phyloP scores from a whole-genome alignment of 2,113 vertebrate species.

The Larimichthys polyactis region DNA sequence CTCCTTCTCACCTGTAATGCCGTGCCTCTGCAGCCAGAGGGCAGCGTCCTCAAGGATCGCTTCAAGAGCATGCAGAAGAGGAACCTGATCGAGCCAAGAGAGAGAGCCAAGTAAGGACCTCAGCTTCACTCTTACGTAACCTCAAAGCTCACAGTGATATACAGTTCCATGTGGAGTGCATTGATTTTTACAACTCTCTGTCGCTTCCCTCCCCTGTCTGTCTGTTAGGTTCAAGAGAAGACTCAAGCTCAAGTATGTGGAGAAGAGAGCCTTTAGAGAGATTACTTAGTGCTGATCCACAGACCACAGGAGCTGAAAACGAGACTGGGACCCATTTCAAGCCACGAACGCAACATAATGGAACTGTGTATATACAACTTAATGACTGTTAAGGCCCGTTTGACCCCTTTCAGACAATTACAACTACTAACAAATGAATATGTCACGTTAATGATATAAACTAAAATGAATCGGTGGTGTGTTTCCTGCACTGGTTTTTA shows the following conservation, averaged over 20 bases:
- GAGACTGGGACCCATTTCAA: slow-evolving; percentile 23
- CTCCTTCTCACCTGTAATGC: slow-evolving; percentile 38
- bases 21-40: slow-evolving; percentile 87
- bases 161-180: neutral
- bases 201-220: neutral
- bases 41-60: slow-evolving; percentile 89
- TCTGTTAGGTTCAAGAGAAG: slow-evolving; percentile 89
- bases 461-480: neutral
- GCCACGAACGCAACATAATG: slow-evolving; percentile 40
- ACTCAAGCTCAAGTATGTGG: slow-evolving; percentile 90
- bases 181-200: slow-evolving; percentile 15
- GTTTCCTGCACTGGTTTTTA: neutral
- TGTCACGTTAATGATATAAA: slow-evolving; percentile 22
- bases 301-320: slow-evolving; percentile 8
- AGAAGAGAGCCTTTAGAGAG: slow-evolving; percentile 91
- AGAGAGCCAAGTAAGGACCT: slow-evolving; percentile 90
- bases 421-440: neutral
- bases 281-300: slow-evolving; percentile 75
- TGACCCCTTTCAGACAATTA: slow-evolving; percentile 15
- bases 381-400: slow-evolving; percentile 11
- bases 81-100: slow-evolving; percentile 92
- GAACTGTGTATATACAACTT: slow-evolving; percentile 56
- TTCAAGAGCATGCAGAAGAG: slow-evolving; percentile 95
- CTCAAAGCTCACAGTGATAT: neutral
- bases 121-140: slow-evolving; percentile 38